Base-by-base conservation (phyloP, 2,888 invertebrate genomes). In the Serripes groenlandicus region DNA sequence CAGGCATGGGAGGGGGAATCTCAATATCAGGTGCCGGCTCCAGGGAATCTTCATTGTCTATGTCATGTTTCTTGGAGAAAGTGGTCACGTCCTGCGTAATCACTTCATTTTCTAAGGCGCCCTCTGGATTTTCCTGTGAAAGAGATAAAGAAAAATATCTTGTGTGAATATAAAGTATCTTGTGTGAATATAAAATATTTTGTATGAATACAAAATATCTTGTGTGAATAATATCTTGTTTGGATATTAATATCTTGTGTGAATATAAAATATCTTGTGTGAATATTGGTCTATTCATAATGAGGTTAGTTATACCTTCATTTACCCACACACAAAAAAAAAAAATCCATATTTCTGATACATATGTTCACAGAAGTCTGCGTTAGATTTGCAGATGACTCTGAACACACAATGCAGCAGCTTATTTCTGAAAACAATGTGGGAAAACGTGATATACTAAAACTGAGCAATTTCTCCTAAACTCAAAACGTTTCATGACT, bases 1-100 rank as follows among this genome's bases (percentile, higher is more conserved):
- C 91, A 60, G 98, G 97, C 99, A 98, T 98, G 1, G 98, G 98
- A 49, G 99, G 98, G 73, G 98, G 99, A 90, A 98, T 95, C 95
- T 98, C 98, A 21, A 98, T 96, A 42, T 97, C 96, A 88, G 86
- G 90, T 15, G 92, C 92, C 66, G 91, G 91, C 69, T 92, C 92
- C 68, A 81, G 87, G 54, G 90, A 82, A 37, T 90, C 89, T 56
- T 92, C 91, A 74, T 75, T 77, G 11, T 83, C 83, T n/a, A 78
- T 35, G 32, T 62, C 52, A 37, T 74, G 80, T 69, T 82, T 82
- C 71, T 81, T 75, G 21, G 81, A 26, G 52, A 81, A 81, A 3
- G 73, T 71, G 0, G 86, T 34, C 18, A 80, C 86, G 23, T 84
- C 84, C 28, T 79, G 83, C 7, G 81, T 62, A 9, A 78, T 76